These are phyloP conservation scores for Drosophila varians DNA, from an alignment of 1,140 invertebrate species.

Conservation along the genomic window DNA sequence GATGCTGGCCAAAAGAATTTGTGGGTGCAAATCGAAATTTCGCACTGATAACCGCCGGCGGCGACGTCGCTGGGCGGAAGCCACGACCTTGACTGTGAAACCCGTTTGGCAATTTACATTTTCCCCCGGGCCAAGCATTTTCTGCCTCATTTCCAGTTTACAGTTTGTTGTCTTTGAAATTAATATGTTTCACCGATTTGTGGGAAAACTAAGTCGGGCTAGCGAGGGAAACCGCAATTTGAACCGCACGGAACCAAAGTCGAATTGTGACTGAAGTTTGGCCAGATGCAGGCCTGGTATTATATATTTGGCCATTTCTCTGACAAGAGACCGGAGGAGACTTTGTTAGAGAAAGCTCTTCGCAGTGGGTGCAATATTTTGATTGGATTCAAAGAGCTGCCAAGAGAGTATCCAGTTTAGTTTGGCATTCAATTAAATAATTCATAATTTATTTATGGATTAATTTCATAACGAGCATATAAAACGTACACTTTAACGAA, in stretches of 20 bases:
- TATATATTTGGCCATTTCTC: slow-evolving; percentile 54
- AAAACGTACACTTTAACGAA: background rate
- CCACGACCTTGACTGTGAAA: slow-evolving; percentile 79
- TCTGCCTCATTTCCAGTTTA: slow-evolving; percentile 50
- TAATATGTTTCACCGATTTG: slow-evolving; percentile 4
- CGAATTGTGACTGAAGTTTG: slow-evolving; percentile 58
- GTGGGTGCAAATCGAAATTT: slow-evolving; percentile 15
- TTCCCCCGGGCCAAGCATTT: slow-evolving; percentile 64
- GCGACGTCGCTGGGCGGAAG: slow-evolving; percentile 51
- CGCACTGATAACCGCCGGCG: slow-evolving; percentile 50
- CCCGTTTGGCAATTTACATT: slow-evolving; percentile 67
- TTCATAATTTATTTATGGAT: background rate
- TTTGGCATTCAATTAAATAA: background rate
- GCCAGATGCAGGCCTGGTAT: slow-evolving; percentile 39
- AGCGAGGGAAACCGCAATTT: slow-evolving; percentile 18
- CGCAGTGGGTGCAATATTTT: slow-evolving; percentile 3
- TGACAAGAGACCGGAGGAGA: slow-evolving; percentile 2
- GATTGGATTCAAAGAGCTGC: background rate
- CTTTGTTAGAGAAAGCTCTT: slow-evolving; percentile 43
- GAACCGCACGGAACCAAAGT: slow-evolving; percentile 38
- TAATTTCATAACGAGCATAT: background rate
- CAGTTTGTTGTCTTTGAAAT: slow-evolving; percentile 9
- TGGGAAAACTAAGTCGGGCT: slow-evolving; percentile 22
- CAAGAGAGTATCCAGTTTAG: background rate
- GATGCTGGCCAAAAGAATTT: slow-evolving; percentile 8